A percentile compares a stretch with the other conserved stretches of the same genome.
phyloP scores from a whole-genome alignment of 2,888 invertebrate species.

The Drosophila crucigera region DNA sequence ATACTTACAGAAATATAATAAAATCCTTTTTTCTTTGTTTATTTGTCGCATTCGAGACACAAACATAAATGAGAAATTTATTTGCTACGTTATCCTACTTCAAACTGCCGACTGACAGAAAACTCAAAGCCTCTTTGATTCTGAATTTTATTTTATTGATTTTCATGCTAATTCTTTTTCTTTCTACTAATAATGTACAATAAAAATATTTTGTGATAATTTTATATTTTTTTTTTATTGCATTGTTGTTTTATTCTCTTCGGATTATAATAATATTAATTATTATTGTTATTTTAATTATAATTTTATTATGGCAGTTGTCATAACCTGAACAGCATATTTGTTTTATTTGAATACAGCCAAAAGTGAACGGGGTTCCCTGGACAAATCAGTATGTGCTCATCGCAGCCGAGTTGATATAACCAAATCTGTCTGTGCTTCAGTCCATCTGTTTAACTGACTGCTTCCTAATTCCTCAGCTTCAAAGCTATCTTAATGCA shows the following conservation, averaged over 20 bases:
- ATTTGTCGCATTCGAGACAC: too few species aligned
- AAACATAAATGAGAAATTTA: not conserved
- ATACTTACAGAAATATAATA: not conserved
- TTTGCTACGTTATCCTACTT: too few species aligned
- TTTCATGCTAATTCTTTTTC: not conserved
- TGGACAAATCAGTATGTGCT: not conserved
- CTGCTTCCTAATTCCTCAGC: not conserved
- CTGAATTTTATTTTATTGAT: not conserved
- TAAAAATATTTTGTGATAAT: not conserved
- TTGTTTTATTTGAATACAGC: not conserved
- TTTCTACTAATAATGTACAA: too few species aligned
- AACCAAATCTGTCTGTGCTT: not conserved
- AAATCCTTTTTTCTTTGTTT: not conserved
- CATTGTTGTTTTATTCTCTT: not conserved
- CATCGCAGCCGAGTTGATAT: not conserved
- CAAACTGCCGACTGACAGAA: not conserved
- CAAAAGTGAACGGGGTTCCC: not conserved
- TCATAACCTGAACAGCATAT: not conserved
- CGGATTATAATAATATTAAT: not conserved
- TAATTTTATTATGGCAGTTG: not conserved
- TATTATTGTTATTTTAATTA: not conserved
- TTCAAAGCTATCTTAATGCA: not conserved
- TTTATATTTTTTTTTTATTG: not conserved
- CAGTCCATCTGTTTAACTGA: not conserved
- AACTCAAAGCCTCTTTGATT: conserved; percentile 7